Evolutionary conservation across 2,888 invertebrate genomes (phyloP).

Genomic region (Lasioglossum vierecki): DNA sequence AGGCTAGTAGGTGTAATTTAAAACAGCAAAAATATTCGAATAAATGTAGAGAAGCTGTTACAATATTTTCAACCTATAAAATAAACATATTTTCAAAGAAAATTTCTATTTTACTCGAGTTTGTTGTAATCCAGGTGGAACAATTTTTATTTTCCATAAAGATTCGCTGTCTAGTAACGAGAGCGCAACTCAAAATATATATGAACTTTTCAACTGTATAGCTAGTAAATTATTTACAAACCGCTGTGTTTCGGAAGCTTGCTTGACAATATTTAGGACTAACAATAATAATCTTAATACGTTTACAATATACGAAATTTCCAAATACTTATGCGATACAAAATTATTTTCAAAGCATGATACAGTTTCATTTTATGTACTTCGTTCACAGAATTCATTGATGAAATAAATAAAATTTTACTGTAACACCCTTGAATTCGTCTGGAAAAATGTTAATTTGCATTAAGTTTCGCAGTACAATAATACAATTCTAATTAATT

Average conservation of each 20-base stretch:
- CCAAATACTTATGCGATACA: background rate
- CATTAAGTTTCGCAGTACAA: background rate
- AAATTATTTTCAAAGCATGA: background rate
- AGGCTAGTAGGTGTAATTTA: no score
- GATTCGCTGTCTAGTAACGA: background rate
- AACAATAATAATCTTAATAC: background rate
- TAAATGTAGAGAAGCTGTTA: no score
- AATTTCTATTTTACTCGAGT: no score
- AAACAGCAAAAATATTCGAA: no score
- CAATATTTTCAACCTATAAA: no score
- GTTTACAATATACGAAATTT: background rate
- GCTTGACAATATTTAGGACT: background rate
- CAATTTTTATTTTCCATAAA: no score
- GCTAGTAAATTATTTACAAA: background rate
- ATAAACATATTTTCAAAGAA: no score
- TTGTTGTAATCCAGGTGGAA: no score
- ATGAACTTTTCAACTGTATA: background rate
- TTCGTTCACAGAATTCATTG: background rate
- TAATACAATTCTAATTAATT: background rate
- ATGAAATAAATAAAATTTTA: background rate
- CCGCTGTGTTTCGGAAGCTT: background rate
- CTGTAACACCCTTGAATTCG: background rate
- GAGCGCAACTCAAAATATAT: constrained; percentile 10
- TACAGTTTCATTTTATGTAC: background rate
- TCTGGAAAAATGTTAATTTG: background rate